Percentiles rank a stretch among this genome's conserved stretches.
These are phyloP conservation scores for Sarcoramphus papa DNA, from an alignment of 2,797 vertebrate genomes.

Conservation along the genomic window DNA sequence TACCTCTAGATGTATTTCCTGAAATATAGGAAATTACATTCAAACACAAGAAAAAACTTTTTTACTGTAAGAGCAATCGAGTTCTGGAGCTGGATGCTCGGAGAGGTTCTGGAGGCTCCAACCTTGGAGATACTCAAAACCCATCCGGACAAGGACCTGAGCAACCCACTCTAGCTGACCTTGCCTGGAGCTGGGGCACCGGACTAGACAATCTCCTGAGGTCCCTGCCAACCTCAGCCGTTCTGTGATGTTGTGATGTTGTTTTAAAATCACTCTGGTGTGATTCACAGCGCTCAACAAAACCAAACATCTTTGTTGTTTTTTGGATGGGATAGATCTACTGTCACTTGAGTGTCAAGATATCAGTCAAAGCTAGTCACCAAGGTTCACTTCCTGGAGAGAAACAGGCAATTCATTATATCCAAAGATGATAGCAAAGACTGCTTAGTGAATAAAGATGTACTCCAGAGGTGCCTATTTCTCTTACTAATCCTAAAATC, in stretches of 20 bases:
- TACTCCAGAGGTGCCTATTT: background rate
- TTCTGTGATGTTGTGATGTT: background rate
- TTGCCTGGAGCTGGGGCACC: background rate
- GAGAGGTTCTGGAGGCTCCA: background rate
- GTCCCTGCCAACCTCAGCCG: background rate
- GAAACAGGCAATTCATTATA: background rate
- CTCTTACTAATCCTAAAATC: background rate
- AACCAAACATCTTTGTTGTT: background rate
- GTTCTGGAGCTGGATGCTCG: background rate
- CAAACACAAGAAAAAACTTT: background rate
- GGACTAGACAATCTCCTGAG: background rate
- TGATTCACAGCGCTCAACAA: background rate
- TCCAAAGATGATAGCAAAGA: background rate
- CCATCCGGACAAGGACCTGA: background rate
- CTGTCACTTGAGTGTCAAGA: background rate
- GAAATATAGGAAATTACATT: background rate
- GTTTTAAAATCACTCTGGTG: background rate
- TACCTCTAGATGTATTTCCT: background rate
- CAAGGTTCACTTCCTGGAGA: background rate
- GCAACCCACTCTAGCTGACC: background rate
- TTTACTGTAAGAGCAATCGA: accelerated
- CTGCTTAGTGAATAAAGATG: background rate
- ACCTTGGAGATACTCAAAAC: background rate
- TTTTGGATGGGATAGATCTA: background rate
- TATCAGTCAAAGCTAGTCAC: background rate